These are phyloP conservation scores for Stictocephala bisonia DNA, from an alignment of 2,888 invertebrate species.

Conservation along the genomic window DNA sequence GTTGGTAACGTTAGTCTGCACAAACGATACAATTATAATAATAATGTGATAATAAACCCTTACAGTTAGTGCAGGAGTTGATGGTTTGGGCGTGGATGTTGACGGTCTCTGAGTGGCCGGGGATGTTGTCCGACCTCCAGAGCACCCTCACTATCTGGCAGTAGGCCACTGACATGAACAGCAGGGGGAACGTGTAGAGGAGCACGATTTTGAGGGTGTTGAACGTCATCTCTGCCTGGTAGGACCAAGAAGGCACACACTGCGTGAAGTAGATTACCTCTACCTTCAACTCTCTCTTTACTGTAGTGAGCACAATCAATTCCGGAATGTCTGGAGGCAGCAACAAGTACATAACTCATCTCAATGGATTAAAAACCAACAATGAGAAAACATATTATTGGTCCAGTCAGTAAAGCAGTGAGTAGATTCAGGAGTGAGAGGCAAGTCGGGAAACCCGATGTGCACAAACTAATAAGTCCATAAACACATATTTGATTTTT, in stretches of 20 bases:
- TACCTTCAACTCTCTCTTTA: slow-evolving; percentile 65
- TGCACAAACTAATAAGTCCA: too few species aligned
- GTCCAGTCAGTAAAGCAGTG: too few species aligned
- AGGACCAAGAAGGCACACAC: slow-evolving; percentile 79
- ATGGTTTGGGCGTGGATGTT: slow-evolving; percentile 43
- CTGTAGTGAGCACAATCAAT: slow-evolving; percentile 76
- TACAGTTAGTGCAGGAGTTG: slow-evolving; percentile 31
- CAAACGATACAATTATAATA: not conserved
- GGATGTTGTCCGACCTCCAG: slow-evolving; percentile 83
- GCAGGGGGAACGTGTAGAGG: slow-evolving; percentile 82
- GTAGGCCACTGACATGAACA: slow-evolving; percentile 87
- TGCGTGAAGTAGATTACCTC: slow-evolving; percentile 75
- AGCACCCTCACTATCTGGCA: slow-evolving; percentile 85
- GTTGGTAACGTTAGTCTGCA: not conserved
- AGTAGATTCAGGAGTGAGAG: too few species aligned
- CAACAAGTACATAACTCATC: too few species aligned
- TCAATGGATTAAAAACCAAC: too few species aligned
- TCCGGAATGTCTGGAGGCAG: slow-evolving; percentile 85
- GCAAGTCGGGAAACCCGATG: too few species aligned
- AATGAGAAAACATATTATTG: too few species aligned
- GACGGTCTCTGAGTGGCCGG: slow-evolving; percentile 69
- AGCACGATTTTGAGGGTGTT: slow-evolving; percentile 76
- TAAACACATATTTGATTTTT: too few species aligned
- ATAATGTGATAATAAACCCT: too few species aligned
- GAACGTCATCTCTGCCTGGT: slow-evolving; percentile 75